Percentiles rank a stretch among this genome's conserved stretches.
Evolutionary conservation across 2,797 vertebrate species (phyloP).

Genomic region (Paguma larvata): DNA sequence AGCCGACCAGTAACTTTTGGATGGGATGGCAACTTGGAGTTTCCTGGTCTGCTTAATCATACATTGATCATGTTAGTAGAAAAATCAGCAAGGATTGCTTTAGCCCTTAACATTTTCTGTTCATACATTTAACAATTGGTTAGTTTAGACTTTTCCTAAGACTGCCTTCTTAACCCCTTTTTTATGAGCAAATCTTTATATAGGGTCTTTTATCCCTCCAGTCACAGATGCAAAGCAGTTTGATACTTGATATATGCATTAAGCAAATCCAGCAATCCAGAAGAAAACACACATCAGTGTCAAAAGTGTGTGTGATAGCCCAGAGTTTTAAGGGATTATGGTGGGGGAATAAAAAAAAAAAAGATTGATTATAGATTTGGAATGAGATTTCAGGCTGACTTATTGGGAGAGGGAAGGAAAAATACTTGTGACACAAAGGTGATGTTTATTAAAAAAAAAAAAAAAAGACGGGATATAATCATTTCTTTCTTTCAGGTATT

Average conservation of each 20-base stretch:
- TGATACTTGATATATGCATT: slow-evolving; percentile 65
- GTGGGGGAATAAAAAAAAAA: neutral
- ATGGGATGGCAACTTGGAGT: neutral
- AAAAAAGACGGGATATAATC: neutral
- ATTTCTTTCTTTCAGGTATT: slow-evolving; percentile 62
- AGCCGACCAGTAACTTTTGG: neutral
- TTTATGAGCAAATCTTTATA: slow-evolving; percentile 56
- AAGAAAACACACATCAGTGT: slow-evolving; percentile 62
- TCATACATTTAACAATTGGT: slow-evolving; percentile 57
- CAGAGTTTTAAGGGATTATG: slow-evolving; percentile 45
- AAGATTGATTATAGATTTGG: slow-evolving; percentile 63
- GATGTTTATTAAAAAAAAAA: neutral
- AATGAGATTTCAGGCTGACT: slow-evolving; percentile 66
- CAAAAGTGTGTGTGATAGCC: slow-evolving; percentile 51
- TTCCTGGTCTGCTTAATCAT: neutral
- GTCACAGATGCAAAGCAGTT: slow-evolving; percentile 45
- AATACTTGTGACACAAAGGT: slow-evolving; percentile 50
- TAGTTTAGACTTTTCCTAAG: slow-evolving; percentile 47
- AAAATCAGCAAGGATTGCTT: slow-evolving; percentile 9
- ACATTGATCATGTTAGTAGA: slow-evolving; percentile 25
- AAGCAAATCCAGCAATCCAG: slow-evolving; percentile 63
- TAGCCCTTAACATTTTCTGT: slow-evolving; percentile 44
- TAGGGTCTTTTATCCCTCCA: slow-evolving; percentile 53
- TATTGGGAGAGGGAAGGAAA: neutral
- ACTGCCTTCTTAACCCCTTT: slow-evolving; percentile 42